phyloP scores from a whole-genome alignment of 2,797 vertebrate genomes.

The Syngnathus rostellatus region DNA sequence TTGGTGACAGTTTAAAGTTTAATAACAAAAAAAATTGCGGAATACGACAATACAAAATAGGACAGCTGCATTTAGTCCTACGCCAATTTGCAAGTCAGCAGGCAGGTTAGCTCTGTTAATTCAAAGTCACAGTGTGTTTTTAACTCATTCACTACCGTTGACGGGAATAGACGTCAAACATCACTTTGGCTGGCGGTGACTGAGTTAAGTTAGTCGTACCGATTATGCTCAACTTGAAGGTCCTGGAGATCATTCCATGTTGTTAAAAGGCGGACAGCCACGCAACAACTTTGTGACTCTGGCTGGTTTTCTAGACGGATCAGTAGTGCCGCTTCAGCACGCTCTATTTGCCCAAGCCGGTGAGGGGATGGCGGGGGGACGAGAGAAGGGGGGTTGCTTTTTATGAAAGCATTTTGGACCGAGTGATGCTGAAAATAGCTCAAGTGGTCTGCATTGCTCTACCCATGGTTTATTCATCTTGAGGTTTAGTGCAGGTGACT shows the following conservation, averaged over 20 bases:
- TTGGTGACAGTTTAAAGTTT: neutral
- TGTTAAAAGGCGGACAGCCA: slow-evolving; percentile 20
- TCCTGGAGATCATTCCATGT: neutral
- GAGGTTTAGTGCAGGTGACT: slow-evolving; percentile 66
- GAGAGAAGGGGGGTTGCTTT: slow-evolving; percentile 21
- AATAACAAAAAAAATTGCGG: neutral
- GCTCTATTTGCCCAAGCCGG: slow-evolving; percentile 40
- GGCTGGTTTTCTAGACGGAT: slow-evolving; percentile 49
- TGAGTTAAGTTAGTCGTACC: neutral
- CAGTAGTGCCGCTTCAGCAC: slow-evolving; percentile 38
- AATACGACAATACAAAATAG: neutral
- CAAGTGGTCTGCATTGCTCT: slow-evolving; percentile 40
- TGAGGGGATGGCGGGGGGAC: slow-evolving; percentile 24
- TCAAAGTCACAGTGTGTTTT: too few species aligned
- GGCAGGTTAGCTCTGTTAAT: too few species aligned
- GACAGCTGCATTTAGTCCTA: too few species aligned
- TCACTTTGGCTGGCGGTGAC: too few species aligned
- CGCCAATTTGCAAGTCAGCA: too few species aligned
- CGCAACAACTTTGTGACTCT: slow-evolving; percentile 38
- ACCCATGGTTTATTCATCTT: slow-evolving; percentile 67
- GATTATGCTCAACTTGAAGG: neutral
- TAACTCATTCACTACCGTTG: too few species aligned
- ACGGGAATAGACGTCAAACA: too few species aligned
- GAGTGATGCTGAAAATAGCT: slow-evolving; percentile 57
- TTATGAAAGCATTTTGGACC: slow-evolving; percentile 44